A percentile compares a stretch with the other conserved stretches of the same genome.
Conservation (phyloP, 2,113 vertebrate genomes). For the Actenoides hombroni region DNA sequence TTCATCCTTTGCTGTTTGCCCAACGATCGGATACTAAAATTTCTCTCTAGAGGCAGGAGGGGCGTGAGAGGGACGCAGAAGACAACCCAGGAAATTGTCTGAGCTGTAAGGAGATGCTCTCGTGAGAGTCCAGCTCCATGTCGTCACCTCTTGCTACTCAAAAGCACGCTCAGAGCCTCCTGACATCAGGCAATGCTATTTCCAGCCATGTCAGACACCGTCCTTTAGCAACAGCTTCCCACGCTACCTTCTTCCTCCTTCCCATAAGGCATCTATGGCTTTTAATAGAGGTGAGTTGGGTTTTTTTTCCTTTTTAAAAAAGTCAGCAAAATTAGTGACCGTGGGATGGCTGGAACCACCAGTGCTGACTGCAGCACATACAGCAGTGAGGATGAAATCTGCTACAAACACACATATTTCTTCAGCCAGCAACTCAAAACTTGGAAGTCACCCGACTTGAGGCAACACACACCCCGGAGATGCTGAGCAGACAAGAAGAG, state of each 20-base stretch:
- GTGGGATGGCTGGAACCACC: not conserved
- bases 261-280: not conserved
- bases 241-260: slow-evolving; percentile 18
- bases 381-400: not conserved
- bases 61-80: not conserved
- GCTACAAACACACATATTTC: not conserved
- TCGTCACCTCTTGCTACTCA: not conserved
- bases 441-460: not conserved
- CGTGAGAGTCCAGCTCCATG: not conserved
- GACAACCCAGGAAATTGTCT: not conserved
- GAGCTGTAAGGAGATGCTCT: not conserved
- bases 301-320: not conserved
- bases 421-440: not conserved
- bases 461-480: not conserved
- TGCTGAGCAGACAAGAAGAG: not conserved
- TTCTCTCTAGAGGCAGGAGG: not conserved
- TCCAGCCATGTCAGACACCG: not conserved
- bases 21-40: not conserved
- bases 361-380: not conserved
- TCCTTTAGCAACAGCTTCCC: not conserved
- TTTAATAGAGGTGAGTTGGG: not conserved
- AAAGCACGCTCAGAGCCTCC: not conserved
- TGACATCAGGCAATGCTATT: not conserved
- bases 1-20: not conserved
- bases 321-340: not conserved